Evolutionary conservation across 2,888 invertebrate genomes (phyloP).

Genomic region (Cheilosia pagana): DNA sequence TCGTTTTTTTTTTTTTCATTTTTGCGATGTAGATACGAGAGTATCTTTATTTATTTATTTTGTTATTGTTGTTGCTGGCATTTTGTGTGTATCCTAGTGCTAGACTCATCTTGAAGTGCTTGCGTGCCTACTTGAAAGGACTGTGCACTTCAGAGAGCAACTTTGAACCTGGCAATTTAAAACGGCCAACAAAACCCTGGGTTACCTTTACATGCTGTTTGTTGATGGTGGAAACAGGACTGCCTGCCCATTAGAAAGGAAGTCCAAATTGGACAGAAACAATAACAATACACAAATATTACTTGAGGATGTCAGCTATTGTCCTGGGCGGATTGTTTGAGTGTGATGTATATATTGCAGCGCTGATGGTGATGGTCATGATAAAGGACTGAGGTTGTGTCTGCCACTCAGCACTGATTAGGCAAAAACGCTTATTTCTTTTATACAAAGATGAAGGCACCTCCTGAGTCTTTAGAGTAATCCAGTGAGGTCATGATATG

Average conservation of each 20-base stretch:
- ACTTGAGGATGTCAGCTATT: slow-evolving; percentile 33
- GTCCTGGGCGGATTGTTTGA: slow-evolving; percentile 44
- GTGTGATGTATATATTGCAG: no score
- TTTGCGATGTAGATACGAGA: slow-evolving; percentile 2
- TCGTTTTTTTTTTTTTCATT: neutral
- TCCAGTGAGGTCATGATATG: no score
- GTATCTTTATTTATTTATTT: slow-evolving; percentile 52
- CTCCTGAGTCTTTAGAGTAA: no score
- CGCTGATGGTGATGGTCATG: slow-evolving; percentile 31
- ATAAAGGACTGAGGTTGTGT: no score
- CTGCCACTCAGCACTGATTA: slow-evolving; percentile 12
- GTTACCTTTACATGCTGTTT: slow-evolving; percentile 51
- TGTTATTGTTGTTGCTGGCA: slow-evolving; percentile 11
- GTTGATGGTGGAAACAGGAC: slow-evolving; percentile 21
- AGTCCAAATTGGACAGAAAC: slow-evolving; percentile 56
- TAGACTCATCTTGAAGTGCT: slow-evolving; percentile 63
- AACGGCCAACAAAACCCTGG: slow-evolving; percentile 43
- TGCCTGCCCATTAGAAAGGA: slow-evolving; percentile 3
- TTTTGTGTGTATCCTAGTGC: slow-evolving; percentile 40
- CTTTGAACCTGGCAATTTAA: slow-evolving; percentile 70
- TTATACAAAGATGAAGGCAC: no score
- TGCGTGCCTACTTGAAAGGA: slow-evolving; percentile 62
- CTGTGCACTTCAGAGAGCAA: slow-evolving; percentile 59
- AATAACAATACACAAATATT: slow-evolving; percentile 68
- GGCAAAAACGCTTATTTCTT: neutral